Conservation (phyloP, 1,140 invertebrate species). For the Dendrolimus punctatus region DNA sequence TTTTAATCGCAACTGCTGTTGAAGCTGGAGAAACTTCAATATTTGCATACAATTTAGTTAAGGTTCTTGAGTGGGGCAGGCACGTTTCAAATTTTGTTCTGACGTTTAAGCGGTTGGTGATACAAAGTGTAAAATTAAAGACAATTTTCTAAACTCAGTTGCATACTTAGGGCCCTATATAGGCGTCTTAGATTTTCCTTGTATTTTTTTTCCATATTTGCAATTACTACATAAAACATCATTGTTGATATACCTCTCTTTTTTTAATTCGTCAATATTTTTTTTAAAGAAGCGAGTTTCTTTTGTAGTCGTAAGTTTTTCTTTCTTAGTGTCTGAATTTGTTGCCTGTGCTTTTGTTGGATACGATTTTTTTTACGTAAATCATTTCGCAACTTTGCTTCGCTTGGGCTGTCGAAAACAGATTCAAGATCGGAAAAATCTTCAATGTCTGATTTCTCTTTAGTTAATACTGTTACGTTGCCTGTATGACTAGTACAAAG, state of each 20-base stretch:
- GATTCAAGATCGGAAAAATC: conserved; percentile 14
- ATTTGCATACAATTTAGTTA: conserved; percentile 16
- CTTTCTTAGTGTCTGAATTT: conserved; percentile 7
- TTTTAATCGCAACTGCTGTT: conserved; percentile 11
- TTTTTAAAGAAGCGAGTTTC: conserved; percentile 14
- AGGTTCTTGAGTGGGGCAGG: conserved; percentile 12
- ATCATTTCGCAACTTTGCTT: conserved; percentile 9
- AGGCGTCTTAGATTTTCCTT: conserved; percentile 10
- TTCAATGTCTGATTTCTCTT: neutral
- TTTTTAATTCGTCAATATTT: conserved; percentile 10
- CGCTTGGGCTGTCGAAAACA: conserved; percentile 11
- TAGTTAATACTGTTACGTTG: too few relatives aligned
- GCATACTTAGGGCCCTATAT: conserved; percentile 9
- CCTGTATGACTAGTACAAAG: too few relatives aligned
- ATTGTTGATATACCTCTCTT: conserved; percentile 12
- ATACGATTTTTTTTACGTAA: conserved; percentile 8
- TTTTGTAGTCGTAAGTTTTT: conserved; percentile 13
- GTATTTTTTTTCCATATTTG: conserved; percentile 10
- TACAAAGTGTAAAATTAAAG: conserved; percentile 10
- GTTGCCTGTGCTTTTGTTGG: conserved; percentile 8
- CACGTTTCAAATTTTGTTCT: conserved; percentile 14
- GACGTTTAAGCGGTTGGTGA: conserved; percentile 12
- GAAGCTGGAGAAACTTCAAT: too few relatives aligned
- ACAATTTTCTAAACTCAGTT: conserved; percentile 11
- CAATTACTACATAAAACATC: conserved; percentile 12